Percentiles rank a stretch among this genome's conserved stretches.
Evolutionary conservation across 2,113 vertebrate species (phyloP).

Genomic region (Electrona antarctica): DNA sequence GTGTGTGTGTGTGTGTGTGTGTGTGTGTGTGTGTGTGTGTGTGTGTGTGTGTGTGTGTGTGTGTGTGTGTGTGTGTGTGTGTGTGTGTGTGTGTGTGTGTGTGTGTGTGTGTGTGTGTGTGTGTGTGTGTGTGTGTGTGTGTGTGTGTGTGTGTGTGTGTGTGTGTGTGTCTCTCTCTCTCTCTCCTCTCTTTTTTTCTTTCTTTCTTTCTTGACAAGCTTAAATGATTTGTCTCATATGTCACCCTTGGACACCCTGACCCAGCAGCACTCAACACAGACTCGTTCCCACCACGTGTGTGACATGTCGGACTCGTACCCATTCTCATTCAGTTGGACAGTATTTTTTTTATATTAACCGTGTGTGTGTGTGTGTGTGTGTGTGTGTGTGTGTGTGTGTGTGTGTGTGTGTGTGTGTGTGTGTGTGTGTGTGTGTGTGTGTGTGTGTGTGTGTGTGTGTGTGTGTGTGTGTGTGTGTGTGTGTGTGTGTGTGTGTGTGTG

Average conservation of each 20-base stretch:
- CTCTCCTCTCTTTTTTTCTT: constrained; percentile 17
- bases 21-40: no score
- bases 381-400: background rate
- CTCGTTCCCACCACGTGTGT: background rate
- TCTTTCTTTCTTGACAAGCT: background rate
- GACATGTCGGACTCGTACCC: background rate
- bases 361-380: constrained; percentile 17
- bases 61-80: no score
- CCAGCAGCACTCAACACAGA: no score
- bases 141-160: no score
- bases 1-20: no score
- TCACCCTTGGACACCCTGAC: no score
- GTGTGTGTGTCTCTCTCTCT: constrained; percentile 11
- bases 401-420: background rate
- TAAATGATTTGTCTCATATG: no score
- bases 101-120: no score
- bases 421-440: constrained; percentile 5
- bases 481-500: constrained; percentile 19
- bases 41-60: no score
- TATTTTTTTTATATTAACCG: background rate
- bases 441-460: background rate
- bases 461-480: constrained; percentile 12
- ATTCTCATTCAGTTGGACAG: background rate
- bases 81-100: no score
- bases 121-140: no score